These are phyloP conservation scores for Crotalus adamanteus DNA, from an alignment of 2,797 vertebrate species.

Conservation along the genomic window DNA sequence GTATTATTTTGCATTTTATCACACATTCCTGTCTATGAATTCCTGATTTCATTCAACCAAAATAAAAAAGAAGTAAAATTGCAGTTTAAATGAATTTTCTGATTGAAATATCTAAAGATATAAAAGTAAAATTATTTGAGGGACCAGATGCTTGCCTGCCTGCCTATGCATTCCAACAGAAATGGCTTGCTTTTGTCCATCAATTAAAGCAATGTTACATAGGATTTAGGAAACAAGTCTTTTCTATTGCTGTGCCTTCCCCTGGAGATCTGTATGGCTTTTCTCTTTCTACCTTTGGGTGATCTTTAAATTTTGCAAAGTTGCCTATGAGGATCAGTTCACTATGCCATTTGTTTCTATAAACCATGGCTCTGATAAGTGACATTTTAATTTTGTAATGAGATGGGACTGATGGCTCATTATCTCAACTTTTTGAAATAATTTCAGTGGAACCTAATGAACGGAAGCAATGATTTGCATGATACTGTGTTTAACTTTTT, in stretches of 20 bases:
- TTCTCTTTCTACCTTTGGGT: not conserved
- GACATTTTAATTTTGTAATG: not conserved
- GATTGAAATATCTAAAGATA: not conserved
- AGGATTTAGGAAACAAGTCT: not conserved
- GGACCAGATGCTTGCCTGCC: not conserved
- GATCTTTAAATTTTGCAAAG: not conserved
- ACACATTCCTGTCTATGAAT: not conserved
- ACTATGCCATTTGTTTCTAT: not conserved
- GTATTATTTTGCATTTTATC: not conserved
- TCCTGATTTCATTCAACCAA: not conserved
- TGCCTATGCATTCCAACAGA: not conserved
- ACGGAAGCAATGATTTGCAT: not conserved
- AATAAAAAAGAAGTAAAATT: not conserved
- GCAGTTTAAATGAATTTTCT: not conserved
- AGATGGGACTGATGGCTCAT: not conserved
- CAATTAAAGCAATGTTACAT: not conserved
- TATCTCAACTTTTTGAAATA: not conserved
- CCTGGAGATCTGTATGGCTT: not conserved
- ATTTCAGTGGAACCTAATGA: not conserved
- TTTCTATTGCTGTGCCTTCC: not conserved
- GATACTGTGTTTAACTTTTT: no score
- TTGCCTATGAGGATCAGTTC: not conserved
- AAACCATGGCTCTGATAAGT: not conserved
- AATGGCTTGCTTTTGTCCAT: not conserved
- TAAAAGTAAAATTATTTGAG: not conserved